Base-by-base conservation (phyloP, 2,113 vertebrate genomes). In the Spizaetus ornatus region DNA sequence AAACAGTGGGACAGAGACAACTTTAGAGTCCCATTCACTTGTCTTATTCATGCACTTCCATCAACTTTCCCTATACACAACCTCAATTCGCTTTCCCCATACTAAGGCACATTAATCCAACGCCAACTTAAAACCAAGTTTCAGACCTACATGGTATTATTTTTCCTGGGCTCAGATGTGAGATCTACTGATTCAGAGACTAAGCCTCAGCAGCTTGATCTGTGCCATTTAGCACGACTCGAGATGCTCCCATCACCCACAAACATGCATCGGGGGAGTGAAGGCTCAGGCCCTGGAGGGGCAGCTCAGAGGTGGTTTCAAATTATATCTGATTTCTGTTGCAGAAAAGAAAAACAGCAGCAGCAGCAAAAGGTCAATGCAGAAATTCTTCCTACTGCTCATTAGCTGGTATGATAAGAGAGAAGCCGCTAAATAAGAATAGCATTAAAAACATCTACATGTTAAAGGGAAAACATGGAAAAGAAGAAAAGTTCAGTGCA, bases 331-430 rank as follows among this genome's bases (percentile, higher is more conserved):
- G 12, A 53, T 89, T 87, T 70, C 86, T 87, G 18, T 8, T 66
- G 53, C 10, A 7, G 66, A 59, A 84, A 78, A 89, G 26, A 40
- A 93, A 70, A 84, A 53, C 58, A 82, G 3, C 77, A 89, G 8
- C 77, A 92, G n/a, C 81, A 91, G 40, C 56, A 93, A 90, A 86
- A 95, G 81, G 94, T 82, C 93, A 85, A 11, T 9, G 62, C 74
- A 73, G 48, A 89, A 83, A 83, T 72, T 72, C 62, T 55, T 89
- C 43, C 48, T 53, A 52, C 20, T 14, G 25, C 62, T 91, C 74
- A 61, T 91, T 82, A 95, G 48, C 40, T 48, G 20, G 21, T 27
- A 38, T 0, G 0, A 6, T 27, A 69, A 74, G 55, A 9, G 0
- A 86, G 25, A 72, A 72, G 53, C 43, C 56, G 72, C 43, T 89